These are phyloP conservation scores for Entomyzon cyanotis DNA, from an alignment of 2,113 vertebrate genomes.

Conservation along the genomic window DNA sequence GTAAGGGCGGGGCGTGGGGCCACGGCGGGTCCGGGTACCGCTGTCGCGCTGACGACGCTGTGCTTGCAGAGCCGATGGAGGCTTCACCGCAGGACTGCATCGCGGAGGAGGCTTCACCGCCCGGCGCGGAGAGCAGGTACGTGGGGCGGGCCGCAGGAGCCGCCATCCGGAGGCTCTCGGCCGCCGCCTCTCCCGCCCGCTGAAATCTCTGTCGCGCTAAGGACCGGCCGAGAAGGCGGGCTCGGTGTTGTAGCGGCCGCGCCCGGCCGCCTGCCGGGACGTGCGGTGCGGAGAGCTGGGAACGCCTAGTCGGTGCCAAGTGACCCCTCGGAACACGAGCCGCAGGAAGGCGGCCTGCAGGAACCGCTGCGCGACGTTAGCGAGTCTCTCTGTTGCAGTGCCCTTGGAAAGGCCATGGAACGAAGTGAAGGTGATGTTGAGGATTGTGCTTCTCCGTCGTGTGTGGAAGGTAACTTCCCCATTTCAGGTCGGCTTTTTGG, in stretches of 20 bases:
- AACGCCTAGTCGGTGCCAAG: background rate
- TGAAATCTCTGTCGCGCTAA: no score
- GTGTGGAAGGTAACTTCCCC: conserved; percentile 68
- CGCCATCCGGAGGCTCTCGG: background rate
- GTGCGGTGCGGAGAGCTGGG: background rate
- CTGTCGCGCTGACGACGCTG: background rate
- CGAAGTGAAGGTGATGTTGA: conserved; percentile 7
- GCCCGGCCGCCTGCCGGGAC: background rate
- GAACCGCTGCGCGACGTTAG: accelerated
- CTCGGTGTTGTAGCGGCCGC: background rate
- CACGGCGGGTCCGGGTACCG: background rate
- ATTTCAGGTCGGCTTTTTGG: background rate
- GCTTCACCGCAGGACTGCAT: background rate
- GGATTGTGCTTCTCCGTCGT: background rate
- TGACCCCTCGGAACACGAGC: background rate
- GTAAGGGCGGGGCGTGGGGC: no score
- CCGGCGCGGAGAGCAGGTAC: conserved; percentile 67
- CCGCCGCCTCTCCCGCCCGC: background rate
- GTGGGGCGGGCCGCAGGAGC: background rate
- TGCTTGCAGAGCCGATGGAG: conserved; percentile 47
- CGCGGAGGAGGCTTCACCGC: conserved; percentile 48
- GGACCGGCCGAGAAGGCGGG: background rate
- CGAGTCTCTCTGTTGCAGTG: conserved; percentile 25
- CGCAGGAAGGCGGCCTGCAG: background rate
- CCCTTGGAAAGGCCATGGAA: background rate